phyloP scores from a whole-genome alignment of 2,113 vertebrate species.

The Callorhinus ursinus region DNA sequence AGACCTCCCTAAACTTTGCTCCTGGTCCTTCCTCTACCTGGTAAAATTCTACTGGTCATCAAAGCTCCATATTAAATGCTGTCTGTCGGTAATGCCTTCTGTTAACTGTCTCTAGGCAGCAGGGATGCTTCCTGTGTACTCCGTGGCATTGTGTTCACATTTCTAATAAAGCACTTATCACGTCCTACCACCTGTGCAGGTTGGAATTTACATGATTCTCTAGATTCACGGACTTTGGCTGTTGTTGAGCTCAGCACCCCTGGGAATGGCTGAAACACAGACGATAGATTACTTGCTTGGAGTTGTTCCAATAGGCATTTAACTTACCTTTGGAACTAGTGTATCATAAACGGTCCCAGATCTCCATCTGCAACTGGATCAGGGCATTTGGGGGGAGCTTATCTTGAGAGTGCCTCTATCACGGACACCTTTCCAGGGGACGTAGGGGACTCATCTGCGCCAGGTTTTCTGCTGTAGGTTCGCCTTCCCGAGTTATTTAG shows the following conservation, averaged over 20 bases:
- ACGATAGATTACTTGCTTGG: neutral
- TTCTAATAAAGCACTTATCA: conserved; percentile 16
- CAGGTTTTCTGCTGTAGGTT: neutral
- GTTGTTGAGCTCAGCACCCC: neutral
- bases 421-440: neutral
- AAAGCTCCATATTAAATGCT: neutral
- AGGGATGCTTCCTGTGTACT: neutral
- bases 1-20: neutral
- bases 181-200: neutral
- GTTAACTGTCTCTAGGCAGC: neutral
- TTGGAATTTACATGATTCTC: neutral
- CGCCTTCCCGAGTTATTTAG: neutral
- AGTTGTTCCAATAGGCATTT: neutral
- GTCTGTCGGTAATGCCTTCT: neutral
- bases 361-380: neutral
- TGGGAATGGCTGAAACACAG: neutral
- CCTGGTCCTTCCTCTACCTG: neutral
- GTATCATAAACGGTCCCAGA: neutral
- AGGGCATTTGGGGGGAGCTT: neutral
- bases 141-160: neutral
- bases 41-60: neutral
- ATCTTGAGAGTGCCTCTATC: neutral
- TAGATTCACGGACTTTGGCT: neutral
- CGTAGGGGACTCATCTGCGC: neutral
- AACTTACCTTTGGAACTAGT: conserved; percentile 26